Base-by-base conservation (phyloP, 2,888 invertebrate genomes). In the Dryobotodes eremita region DNA sequence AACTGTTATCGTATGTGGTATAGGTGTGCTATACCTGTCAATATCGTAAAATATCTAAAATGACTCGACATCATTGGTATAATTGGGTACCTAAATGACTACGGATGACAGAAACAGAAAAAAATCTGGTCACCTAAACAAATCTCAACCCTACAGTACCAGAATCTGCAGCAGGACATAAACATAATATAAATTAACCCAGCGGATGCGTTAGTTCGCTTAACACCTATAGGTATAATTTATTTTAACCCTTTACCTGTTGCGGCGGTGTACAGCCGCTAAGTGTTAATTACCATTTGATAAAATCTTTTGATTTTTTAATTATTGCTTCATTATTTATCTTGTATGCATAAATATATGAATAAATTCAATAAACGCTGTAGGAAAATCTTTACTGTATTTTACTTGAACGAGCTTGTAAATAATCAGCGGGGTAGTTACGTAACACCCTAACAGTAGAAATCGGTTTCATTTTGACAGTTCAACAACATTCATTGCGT, bases 151-250 rank as follows among this genome's bases (percentile, higher is more conserved):
- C 61, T 78, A n/a, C 36, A 59, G 6, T 17, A 1, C 20, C 0
- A 36, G 15, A 31, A 46, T 46, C n/a, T n/a, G 42, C 15, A 55
- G 15, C 53, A 46, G 31, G 31, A 26, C 20, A 50, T 69, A 82
- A 69, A 53, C 23, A 46, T 50, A 46, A 70, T 66, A 77, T 66
- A 61, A 77, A 76, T 77, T 66, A 61, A 20, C 36, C 10, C 42
- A 26, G 26, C 83, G 83, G 80, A 77, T 59, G 61, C 61, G 31
- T 48, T 83, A 36, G n/a, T 77, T 66, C 61, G 20, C 59, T 55
- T 26, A 26, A 81, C 82, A 81, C 74, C 15, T 48, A 46, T 55
- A 15, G 0, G 17, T 79, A 26, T 46, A 26, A 50, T 59, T 83
- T 53, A 75, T 65, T 65, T 59, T 11, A 53, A 26, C 7, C n/a